Percentiles rank a stretch among this genome's conserved stretches.
Conservation (phyloP, 1,140 invertebrate species). For the Dendroctonus valens region DNA sequence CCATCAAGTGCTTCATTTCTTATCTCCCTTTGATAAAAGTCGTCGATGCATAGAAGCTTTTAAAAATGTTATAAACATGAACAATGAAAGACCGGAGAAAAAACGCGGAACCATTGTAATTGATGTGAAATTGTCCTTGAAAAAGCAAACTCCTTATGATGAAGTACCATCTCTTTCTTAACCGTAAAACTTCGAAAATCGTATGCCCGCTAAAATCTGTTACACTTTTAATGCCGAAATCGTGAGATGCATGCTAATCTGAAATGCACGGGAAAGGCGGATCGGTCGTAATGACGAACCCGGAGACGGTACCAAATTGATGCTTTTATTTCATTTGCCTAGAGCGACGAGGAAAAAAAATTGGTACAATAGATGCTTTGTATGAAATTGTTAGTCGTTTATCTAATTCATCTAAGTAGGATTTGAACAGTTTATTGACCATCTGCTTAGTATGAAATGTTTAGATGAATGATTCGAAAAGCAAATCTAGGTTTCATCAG, state of each 20-base stretch:
- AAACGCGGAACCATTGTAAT: slow-evolving; percentile 2
- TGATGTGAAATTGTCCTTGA: slow-evolving; percentile 3
- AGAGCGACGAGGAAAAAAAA: neutral
- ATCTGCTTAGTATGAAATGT: too few species aligned
- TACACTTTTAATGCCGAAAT: slow-evolving; percentile 14
- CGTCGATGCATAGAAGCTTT: too few species aligned
- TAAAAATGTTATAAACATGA: too few species aligned
- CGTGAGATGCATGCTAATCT: slow-evolving; percentile 12
- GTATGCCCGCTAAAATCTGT: slow-evolving; percentile 1
- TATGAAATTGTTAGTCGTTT: neutral
- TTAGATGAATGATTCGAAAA: too few species aligned
- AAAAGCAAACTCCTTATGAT: slow-evolving; percentile 2
- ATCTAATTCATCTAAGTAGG: too few species aligned
- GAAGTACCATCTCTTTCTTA: slow-evolving; percentile 1
- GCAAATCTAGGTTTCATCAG: too few species aligned
- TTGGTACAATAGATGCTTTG: neutral
- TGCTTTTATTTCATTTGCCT: slow-evolving; percentile 13
- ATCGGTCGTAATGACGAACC: slow-evolving; percentile 4
- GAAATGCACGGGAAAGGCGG: neutral
- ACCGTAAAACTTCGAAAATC: slow-evolving; percentile 5
- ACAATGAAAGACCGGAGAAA: neutral
- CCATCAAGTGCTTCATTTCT: too few species aligned
- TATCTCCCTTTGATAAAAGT: too few species aligned
- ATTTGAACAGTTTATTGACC: too few species aligned
- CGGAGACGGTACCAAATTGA: slow-evolving; percentile 4